Evolutionary conservation across 2,888 invertebrate genomes (phyloP).

Genomic region (Cenopis cana): DNA sequence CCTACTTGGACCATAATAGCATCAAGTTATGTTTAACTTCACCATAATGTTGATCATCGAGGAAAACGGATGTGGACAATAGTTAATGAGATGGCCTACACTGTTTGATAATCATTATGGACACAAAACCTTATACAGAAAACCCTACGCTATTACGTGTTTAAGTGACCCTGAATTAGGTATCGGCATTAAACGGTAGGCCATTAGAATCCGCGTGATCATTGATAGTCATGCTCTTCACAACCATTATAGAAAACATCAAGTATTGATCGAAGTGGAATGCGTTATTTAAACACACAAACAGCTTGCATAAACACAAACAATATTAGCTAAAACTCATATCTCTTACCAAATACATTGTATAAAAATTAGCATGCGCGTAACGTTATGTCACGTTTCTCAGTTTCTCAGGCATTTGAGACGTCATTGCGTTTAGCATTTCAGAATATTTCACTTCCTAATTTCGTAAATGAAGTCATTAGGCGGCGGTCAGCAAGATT

Average conservation of each 20-base stretch:
- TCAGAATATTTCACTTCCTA: conserved; percentile 16
- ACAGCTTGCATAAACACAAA: no score
- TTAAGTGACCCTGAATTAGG: conserved; percentile 41
- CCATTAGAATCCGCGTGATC: conserved; percentile 38
- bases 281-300: not conserved
- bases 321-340: not conserved
- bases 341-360: not conserved
- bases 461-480: conserved; percentile 8
- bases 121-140: conserved; percentile 30
- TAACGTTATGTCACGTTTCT: conserved; percentile 4
- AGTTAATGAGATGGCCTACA: conserved; percentile 11
- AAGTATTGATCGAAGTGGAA: conserved; percentile 12
- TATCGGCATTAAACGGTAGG: conserved; percentile 33
- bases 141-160: conserved; percentile 32
- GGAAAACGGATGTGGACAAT: conserved; percentile 26
- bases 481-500: not conserved
- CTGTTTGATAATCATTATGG: conserved; percentile 37
- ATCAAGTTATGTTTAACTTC: not conserved
- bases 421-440: conserved; percentile 12
- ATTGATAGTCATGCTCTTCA: conserved; percentile 38
- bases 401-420: not conserved
- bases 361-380: conserved; percentile 1
- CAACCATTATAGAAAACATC: conserved; percentile 24
- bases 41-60: not conserved
- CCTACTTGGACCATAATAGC: not conserved